Percentiles rank a stretch among this genome's conserved stretches.
These are phyloP conservation scores for Pangasius djambal DNA, from an alignment of 2,797 vertebrate genomes.

Conservation along the genomic window DNA sequence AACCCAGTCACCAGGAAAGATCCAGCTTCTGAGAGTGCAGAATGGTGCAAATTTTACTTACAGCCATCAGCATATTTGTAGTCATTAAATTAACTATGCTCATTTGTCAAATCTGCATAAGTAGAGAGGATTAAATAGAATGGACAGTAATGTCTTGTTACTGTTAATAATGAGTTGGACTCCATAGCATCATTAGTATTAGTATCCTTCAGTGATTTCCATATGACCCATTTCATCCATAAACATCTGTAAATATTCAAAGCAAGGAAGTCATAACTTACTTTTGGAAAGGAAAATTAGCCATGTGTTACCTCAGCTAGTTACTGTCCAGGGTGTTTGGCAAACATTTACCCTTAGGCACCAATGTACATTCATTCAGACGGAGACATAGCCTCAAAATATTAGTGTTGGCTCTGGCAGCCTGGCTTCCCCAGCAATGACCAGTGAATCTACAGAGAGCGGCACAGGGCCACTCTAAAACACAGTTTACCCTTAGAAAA, in stretches of 20 bases:
- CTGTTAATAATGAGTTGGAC: not conserved
- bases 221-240: conserved; percentile 12
- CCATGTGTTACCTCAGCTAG: conserved; percentile 23
- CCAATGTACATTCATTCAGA: conserved; percentile 35
- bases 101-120: not conserved
- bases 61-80: not conserved
- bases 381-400: conserved; percentile 48
- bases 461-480: conserved; percentile 19
- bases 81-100: not conserved
- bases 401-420: conserved; percentile 54
- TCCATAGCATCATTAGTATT: not conserved
- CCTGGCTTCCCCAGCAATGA: conserved; percentile 33
- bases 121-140: not conserved
- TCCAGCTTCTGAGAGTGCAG: not conserved
- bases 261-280: not conserved
- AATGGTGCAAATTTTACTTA: not conserved
- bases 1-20: not conserved
- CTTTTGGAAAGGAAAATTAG: conserved; percentile 21
- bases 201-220: conserved; percentile 5
- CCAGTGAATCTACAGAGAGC: conserved; percentile 33
- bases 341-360: conserved; percentile 31
- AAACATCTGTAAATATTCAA: conserved; percentile 4
- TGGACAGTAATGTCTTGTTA: not conserved
- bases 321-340: conserved; percentile 25
- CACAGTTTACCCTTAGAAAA: conserved; percentile 17